Evolutionary conservation across 92 coral and sea anemone genomes (phyloP), one percentile per base, ranked within the genome.

Genomic region (Palythoa caribaeorum): DNA sequence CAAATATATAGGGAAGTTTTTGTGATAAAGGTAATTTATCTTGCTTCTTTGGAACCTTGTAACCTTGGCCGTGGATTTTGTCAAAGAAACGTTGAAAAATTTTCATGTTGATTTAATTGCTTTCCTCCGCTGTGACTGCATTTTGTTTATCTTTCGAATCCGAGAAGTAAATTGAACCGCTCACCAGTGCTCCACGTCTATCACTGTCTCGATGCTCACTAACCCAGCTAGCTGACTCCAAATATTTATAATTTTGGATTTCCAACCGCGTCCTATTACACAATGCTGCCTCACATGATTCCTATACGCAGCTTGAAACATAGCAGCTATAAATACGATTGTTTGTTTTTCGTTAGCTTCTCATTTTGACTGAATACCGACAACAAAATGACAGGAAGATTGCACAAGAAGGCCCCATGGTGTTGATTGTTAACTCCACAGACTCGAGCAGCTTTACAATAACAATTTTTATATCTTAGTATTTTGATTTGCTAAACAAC

Each of bases 1-100:
- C 96, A 77, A 92, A 72, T 19, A 88, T 87, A 36, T 51, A 93
- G 28, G 94, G 76, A 12, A 87, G n/a, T 35, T 88, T 89, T n/a
- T 93, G 96, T 1, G 63, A 69, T 40, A 87, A 9, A 0, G 89
- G 52, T 21, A 93, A 90, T 4, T 87, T 28, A 1, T 60, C 78
- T 36, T 87, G 76, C 68, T 66, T 66, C 39, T 40, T 28, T 66
- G 19, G 59, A 44, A 0, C 10, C 76, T 81, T 66, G 21, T 81
- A 40, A 2, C 50, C 50, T 44, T 8, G 6, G 86, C 76, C 44
- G 5, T 48, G 28, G 38, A 28, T 11, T 20, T 81, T 65, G 20
- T 19, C 21, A 15, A 66, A 48, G 39, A 44, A 36, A 10, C 83
- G 83, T 78, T 57, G 69, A 36, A 78, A 5, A 17, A 15, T 1